Evolutionary conservation across 2,113 vertebrate genomes (phyloP).

Genomic region (Salvelinus namaycush): DNA sequence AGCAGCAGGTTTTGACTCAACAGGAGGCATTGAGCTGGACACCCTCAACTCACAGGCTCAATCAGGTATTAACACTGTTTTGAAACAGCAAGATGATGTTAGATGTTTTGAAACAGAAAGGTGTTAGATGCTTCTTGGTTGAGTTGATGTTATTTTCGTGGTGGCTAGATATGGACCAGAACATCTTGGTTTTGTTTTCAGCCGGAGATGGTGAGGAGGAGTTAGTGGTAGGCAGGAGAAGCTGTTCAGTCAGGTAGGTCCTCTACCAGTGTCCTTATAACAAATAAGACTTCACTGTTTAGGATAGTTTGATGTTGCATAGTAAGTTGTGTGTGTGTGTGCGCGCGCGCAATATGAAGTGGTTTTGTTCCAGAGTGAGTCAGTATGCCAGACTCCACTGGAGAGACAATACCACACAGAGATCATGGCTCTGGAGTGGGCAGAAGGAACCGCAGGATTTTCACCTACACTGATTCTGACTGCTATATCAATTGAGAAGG

Average conservation of each 20-base stretch:
- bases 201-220: constrained; percentile 80
- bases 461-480: constrained; percentile 92
- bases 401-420: constrained; percentile 89
- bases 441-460: constrained; percentile 84
- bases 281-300: too few relatives aligned
- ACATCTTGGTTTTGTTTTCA: constrained; percentile 24
- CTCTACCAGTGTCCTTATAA: neutral
- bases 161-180: too few relatives aligned
- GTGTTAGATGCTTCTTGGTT: neutral
- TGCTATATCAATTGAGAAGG: constrained; percentile 87
- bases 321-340: neutral
- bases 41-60: constrained; percentile 63
- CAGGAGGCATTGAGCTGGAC: constrained; percentile 69
- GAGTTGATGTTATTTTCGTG: too few relatives aligned
- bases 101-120: neutral
- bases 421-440: constrained; percentile 77
- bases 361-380: constrained; percentile 82
- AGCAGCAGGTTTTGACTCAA: constrained; percentile 62
- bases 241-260: constrained; percentile 88
- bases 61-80: constrained; percentile 46
- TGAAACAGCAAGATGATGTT: neutral
- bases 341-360: constrained; percentile 83
- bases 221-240: constrained; percentile 87
- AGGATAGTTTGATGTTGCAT: too few relatives aligned
- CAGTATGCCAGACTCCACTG: constrained; percentile 86